These are phyloP conservation scores for Helostoma temminkii DNA, from an alignment of 2,797 vertebrate species.

Conservation along the genomic window DNA sequence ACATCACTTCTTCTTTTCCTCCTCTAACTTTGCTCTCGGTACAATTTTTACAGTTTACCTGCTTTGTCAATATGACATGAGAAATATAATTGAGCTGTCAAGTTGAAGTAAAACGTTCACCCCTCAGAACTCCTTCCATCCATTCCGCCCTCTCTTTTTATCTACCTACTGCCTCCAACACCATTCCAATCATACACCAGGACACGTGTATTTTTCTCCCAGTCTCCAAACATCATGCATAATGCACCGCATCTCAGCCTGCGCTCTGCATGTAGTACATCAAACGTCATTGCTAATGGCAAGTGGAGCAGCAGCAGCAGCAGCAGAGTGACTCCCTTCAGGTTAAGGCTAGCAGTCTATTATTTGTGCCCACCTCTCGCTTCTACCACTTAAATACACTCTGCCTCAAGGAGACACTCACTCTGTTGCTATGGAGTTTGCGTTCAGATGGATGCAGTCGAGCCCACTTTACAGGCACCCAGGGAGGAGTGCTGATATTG, in stretches of 20 bases:
- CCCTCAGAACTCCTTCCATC: neutral
- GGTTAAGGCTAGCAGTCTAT: constrained; percentile 49
- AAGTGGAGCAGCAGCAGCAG: constrained; percentile 26
- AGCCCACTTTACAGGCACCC: constrained; percentile 20
- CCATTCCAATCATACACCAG: constrained; percentile 1
- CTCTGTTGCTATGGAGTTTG: constrained; percentile 72
- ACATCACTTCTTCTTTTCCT: neutral
- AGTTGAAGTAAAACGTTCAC: neutral
- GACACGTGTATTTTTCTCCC: constrained; percentile 18
- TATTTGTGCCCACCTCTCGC: constrained; percentile 62
- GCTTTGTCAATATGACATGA: neutral
- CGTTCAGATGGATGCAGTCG: constrained; percentile 13
- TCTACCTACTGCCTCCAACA: neutral
- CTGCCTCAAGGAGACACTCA: constrained; percentile 52
- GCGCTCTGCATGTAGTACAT: constrained; percentile 27
- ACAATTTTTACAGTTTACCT: neutral
- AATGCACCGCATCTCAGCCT: constrained; percentile 42
- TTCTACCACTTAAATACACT: constrained; percentile 59
- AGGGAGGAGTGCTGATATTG: constrained; percentile 18
- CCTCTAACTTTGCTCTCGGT: neutral
- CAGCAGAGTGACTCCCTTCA: constrained; percentile 51
- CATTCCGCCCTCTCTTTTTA: neutral
- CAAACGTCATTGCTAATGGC: constrained; percentile 51
- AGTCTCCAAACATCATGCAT: constrained; percentile 60
- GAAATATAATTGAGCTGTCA: constrained; percentile 12